Percentiles rank a stretch among this genome's conserved stretches.
phyloP scores from a whole-genome alignment of 2,113 vertebrate species.

The rat (Rattus norvegicus) region DNA sequence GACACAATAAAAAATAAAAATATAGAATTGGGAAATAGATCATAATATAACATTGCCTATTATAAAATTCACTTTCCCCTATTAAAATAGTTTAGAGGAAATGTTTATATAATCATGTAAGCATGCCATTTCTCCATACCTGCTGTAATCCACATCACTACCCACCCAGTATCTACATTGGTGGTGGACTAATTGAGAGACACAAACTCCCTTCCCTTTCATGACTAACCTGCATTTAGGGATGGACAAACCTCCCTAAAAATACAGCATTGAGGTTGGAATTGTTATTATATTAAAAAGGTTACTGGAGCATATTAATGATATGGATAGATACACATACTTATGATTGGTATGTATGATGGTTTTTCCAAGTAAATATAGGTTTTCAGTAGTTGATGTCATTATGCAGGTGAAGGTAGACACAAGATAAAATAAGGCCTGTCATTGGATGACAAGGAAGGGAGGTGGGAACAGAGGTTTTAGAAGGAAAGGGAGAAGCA shows the following conservation, averaged over 20 bases:
- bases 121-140: background rate
- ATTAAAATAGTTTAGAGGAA: background rate
- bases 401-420: no score
- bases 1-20: background rate
- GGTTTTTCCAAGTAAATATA: background rate
- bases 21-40: background rate
- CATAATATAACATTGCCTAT: background rate
- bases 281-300: background rate
- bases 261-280: background rate
- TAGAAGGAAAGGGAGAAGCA: no score
- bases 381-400: conserved; percentile 34
- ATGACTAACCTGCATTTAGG: background rate
- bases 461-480: no score
- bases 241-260: background rate
- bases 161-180: background rate
- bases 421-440: no score
- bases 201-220: background rate
- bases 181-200: accelerated
- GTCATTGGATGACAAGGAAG: no score
- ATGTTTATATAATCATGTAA: background rate
- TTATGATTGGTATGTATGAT: conserved; percentile 3
- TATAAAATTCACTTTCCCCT: background rate
- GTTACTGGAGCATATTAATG: background rate
- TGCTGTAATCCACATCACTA: background rate
- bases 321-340: background rate